A percentile compares a stretch with the other conserved stretches of the same genome.
Conservation (phyloP, 1,140 invertebrate genomes). For the Musca domestica region DNA sequence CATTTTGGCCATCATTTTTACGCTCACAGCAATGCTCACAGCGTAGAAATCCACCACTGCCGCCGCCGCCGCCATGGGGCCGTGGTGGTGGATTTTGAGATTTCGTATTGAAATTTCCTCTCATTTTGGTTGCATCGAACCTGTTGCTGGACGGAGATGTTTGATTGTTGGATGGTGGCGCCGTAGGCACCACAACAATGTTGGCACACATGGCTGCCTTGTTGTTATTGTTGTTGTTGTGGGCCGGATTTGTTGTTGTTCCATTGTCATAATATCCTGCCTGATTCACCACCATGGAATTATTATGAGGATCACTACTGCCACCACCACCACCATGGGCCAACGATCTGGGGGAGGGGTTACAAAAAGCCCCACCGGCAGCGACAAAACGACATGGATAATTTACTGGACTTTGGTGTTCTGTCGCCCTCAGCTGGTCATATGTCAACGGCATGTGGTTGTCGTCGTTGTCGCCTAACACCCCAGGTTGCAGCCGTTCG, state of each 20-base stretch:
- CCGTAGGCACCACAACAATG: not conserved
- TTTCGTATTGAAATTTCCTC: not conserved
- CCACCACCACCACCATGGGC: no score
- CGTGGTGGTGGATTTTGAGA: slow-evolving; percentile 16
- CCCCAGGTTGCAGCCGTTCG: not conserved
- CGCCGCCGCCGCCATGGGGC: slow-evolving; percentile 2
- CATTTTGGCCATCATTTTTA: slow-evolving; percentile 13
- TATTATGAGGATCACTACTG: no score
- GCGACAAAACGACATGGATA: no score
- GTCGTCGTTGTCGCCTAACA: not conserved
- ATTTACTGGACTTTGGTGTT: no score
- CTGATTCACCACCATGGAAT: slow-evolving; percentile 15
- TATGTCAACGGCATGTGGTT: slow-evolving; percentile 9
- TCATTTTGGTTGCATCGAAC: not conserved
- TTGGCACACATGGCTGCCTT: slow-evolving; percentile 1
- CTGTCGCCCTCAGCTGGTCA: slow-evolving; percentile 9
- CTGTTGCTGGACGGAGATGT: not conserved
- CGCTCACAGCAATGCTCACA: slow-evolving; percentile 48
- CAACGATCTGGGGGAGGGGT: no score
- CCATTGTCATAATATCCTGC: not conserved
- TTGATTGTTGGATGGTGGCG: not conserved
- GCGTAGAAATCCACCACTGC: slow-evolving; percentile 27
- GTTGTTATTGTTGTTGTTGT: slow-evolving; percentile 6
- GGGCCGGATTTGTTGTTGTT: not conserved
- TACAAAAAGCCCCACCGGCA: no score